Conservation (phyloP, 2,797 vertebrate species). For the Ispidina picta region DNA sequence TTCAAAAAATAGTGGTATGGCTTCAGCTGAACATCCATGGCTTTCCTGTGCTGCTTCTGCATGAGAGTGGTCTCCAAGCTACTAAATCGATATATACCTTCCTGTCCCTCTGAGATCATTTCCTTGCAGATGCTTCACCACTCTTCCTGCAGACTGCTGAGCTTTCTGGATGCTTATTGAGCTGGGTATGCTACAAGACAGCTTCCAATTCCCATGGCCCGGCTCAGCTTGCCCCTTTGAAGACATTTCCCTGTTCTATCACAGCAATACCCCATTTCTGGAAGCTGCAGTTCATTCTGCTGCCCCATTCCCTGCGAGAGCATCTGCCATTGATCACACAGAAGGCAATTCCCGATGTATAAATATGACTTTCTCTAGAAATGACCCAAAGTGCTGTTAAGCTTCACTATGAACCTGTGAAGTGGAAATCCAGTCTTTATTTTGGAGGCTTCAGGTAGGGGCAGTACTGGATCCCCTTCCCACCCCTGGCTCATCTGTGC, state of each 20-base stretch:
- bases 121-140: not conserved
- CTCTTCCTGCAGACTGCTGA: conserved; percentile 32
- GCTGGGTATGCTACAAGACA: not conserved
- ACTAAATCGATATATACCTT: conserved; percentile 36
- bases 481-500: not conserved
- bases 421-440: not conserved
- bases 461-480: not conserved
- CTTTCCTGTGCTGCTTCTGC: conserved; percentile 10
- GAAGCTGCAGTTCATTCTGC: not conserved
- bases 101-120: conserved; percentile 13
- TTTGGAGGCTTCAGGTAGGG: not conserved
- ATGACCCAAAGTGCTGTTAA: not conserved
- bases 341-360: not conserved
- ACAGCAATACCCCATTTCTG: not conserved
- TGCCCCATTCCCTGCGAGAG: not conserved
- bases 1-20: not conserved
- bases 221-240: not conserved
- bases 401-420: not conserved
- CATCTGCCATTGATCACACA: accelerated
- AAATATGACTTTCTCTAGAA: not conserved
- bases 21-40: not conserved
- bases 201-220: not conserved
- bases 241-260: not conserved
- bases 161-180: not conserved
- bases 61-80: not conserved